Conservation (phyloP, 37 sponge, comb jelly and placozoan species). For the Chondrosia reniformis region DNA sequence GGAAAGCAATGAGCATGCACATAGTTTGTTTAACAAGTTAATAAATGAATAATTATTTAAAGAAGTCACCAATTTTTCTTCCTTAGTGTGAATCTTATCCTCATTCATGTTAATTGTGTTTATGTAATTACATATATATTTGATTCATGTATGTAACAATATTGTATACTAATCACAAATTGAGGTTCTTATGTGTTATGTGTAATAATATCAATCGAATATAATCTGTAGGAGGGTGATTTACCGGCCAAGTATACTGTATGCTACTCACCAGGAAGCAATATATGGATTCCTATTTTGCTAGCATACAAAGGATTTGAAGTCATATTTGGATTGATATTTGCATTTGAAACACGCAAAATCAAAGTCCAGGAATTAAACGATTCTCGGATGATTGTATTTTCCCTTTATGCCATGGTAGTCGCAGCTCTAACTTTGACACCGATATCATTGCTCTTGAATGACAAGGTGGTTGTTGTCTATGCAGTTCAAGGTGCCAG, state of each 20-base stretch:
- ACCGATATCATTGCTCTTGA: conserved; percentile 31
- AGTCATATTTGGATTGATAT: conserved; percentile 42
- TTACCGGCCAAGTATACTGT: neutral
- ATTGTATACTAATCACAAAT: no score
- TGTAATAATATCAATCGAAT: no score
- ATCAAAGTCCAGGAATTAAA: conserved; percentile 51
- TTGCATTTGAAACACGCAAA: conserved; percentile 67
- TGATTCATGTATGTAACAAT: no score
- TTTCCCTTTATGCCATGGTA: conserved; percentile 56
- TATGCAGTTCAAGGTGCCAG: conserved; percentile 47
- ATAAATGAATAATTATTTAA: no score
- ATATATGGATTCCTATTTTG: conserved; percentile 30
- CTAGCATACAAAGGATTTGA: conserved; percentile 51
- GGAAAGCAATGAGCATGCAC: no score
- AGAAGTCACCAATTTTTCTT: no score
- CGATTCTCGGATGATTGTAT: conserved; percentile 55
- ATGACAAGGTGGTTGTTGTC: conserved; percentile 3
- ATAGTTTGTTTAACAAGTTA: no score
- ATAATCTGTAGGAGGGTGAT: neutral
- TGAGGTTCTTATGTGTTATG: no score
- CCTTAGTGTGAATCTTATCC: no score
- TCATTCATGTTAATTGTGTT: no score
- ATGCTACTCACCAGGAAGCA: conserved; percentile 2
- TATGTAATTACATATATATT: no score
- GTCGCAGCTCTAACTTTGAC: conserved; percentile 48